phyloP scores from a whole-genome alignment of 2,113 vertebrate species.

The Puntigrus tetrazona region DNA sequence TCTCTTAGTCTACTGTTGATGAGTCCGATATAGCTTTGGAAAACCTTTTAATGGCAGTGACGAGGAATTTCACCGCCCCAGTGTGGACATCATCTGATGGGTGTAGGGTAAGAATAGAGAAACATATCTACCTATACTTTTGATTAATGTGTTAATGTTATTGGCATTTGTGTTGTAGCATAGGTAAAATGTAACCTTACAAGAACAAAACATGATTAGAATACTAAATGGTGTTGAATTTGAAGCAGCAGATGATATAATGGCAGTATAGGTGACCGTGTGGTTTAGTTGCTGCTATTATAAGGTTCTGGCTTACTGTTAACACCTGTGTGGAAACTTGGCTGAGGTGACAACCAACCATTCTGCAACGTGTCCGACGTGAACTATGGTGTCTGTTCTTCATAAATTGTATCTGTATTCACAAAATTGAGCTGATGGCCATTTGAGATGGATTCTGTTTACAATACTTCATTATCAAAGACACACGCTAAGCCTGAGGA shows the following conservation, averaged over 20 bases:
- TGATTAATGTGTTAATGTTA: background rate
- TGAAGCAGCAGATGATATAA: background rate
- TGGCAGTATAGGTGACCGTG: background rate
- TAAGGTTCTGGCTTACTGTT: background rate
- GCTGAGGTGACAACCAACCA: background rate
- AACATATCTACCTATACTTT: background rate
- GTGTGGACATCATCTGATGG: constrained; percentile 44
- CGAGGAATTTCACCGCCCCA: constrained; percentile 48
- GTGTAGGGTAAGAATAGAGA: constrained; percentile 64
- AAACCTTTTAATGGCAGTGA: constrained; percentile 55
- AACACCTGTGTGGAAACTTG: constrained; percentile 6
- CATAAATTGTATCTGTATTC: background rate
- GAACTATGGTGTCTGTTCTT: background rate
- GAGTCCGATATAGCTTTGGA: background rate
- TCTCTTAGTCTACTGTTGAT: background rate
- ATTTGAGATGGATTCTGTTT: background rate
- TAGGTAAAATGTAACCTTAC: background rate
- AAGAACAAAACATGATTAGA: background rate
- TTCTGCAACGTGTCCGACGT: background rate
- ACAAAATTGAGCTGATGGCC: background rate
- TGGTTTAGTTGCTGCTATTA: constrained; percentile 3
- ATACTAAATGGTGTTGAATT: background rate
- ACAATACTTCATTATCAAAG: constrained; percentile 22
- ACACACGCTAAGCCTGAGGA: background rate
- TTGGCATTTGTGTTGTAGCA: background rate